Evolutionary conservation across 2,888 invertebrate genomes (phyloP), one percentile per base, ranked within the genome.

Genomic region (Thelaira solivaga): DNA sequence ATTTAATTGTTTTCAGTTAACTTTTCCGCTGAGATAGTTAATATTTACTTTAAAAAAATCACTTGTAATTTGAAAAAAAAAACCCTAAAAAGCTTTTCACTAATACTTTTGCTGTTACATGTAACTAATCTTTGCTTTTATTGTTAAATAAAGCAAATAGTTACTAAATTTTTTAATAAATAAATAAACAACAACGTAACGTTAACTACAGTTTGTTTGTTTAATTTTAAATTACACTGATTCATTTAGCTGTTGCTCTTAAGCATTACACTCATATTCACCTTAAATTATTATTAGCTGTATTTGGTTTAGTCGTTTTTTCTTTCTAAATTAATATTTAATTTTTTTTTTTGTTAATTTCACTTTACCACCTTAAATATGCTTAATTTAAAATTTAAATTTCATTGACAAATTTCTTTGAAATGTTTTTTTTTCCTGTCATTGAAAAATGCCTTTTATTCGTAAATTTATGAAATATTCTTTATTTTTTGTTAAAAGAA

Each of bases 251-350:
- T 34, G 31, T 24, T 45, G 4, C 29, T 2, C 16, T n/a, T n/a
- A n/a, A n/a, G 2, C n/a, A 0, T 18, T 20, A 26, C n/a, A 57
- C 36, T 20, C 41, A 64, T 55, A 74, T 47, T 74, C 43, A 74
- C 67, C 62, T 72, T 45, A 16, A 57, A 57, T 65, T 73, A 57
- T 67, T 39, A 49, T 41, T 47, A 36, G 26, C 10, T 49, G 22
- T 24, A 31, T 61, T 20, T 22, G 26, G 2, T 49, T 65, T 26
- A n/a, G n/a, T n/a, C n/a, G n/a, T n/a, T 55, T 47, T 20, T 47
- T 10, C 20, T 51, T 49, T 49, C 22, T 41, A 41, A 59, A 43
- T 61, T 53, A 22, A 47, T 45, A 29, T 49, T 49, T n/a, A 39
- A 47, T 39, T 34, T 45, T 22, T 2, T 16, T 51, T 31, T 26